Evolutionary conservation across 2,888 invertebrate species (phyloP).

Genomic region (Himalopsyche kuldschensis): DNA sequence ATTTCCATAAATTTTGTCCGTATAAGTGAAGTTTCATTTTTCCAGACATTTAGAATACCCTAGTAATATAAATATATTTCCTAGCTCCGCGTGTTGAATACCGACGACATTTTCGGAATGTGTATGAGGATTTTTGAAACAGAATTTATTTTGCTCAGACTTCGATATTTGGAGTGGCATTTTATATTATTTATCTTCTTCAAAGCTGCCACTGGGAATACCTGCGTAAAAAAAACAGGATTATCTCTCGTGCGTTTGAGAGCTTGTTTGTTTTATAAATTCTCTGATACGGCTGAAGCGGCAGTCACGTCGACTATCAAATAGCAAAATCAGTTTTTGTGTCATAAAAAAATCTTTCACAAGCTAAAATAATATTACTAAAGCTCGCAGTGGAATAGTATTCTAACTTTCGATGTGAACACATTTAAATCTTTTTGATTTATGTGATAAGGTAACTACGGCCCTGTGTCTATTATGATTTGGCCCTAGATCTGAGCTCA

Average conservation of each 20-base stretch:
- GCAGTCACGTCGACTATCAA: too few relatives aligned
- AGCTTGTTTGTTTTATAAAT: conserved; percentile 17
- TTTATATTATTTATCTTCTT: not conserved
- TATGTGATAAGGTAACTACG: too few relatives aligned
- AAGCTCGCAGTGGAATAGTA: too few relatives aligned
- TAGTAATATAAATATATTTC: not conserved
- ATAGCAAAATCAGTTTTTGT: too few relatives aligned
- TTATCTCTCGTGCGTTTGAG: not conserved
- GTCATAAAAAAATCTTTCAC: too few relatives aligned
- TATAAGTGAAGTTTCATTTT: not conserved
- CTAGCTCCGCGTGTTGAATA: not conserved
- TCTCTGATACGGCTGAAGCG: not conserved
- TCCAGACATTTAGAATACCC: not conserved
- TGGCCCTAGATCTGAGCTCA: too few relatives aligned
- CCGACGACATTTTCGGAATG: not conserved
- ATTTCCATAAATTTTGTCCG: not conserved
- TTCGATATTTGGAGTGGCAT: not conserved
- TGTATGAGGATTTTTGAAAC: not conserved
- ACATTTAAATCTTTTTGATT: too few relatives aligned
- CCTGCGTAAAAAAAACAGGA: not conserved
- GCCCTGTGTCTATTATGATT: too few relatives aligned
- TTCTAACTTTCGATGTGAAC: too few relatives aligned
- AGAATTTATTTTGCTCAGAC: not conserved
- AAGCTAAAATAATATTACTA: too few relatives aligned
- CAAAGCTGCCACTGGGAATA: not conserved